Base-by-base conservation (phyloP, 2,888 invertebrate genomes). In the Catocala fraxini region DNA sequence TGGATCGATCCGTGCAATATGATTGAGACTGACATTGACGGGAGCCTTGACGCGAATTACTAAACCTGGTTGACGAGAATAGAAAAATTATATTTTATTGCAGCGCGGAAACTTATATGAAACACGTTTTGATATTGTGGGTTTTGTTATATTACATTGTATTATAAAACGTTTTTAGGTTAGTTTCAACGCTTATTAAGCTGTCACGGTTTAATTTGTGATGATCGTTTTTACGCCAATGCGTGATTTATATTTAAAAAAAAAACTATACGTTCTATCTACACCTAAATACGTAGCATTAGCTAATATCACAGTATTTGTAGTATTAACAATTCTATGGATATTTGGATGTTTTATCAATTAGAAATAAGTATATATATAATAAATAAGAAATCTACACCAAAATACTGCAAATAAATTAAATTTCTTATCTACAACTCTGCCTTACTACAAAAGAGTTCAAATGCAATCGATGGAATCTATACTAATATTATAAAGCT, bases 91-190 rank as follows among this genome's bases (percentile, higher is more conserved):
- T 9, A 5, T 13, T 61, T 63, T 55, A 48, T 62, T 53, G 1
- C 25, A 5, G 51, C 57, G 59, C 66, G 71, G 70, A 61, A 73
- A 70, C 58, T 47, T 25, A 7, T 15, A 6, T 33, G 12, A 39
- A 63, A 59, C 61, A n/a, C 42, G 60, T 55, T 62, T 56, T 49
- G 34, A 41, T 15, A 54, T 53, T 33, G 34, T 42, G 10, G 48
- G 9, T 43, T 43, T 55, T 15, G n/a, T 9, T 39, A 51, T 13
- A 66, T 56, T 54, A 51, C 35, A 39, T 71, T 59, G 39, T 47
- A 33, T 42, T 49, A 43, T 48, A 33, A 10, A 34, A 43, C 11
- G 10, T 13, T 56, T 56, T 49, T 34, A 43, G 56, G 25, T 46
- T 58, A 39, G 46, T 58, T 57, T 57, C 11, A 7, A 52, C 39